Evolutionary conservation across 1,140 invertebrate species (phyloP).

Genomic region (Drosophila seguyi): DNA sequence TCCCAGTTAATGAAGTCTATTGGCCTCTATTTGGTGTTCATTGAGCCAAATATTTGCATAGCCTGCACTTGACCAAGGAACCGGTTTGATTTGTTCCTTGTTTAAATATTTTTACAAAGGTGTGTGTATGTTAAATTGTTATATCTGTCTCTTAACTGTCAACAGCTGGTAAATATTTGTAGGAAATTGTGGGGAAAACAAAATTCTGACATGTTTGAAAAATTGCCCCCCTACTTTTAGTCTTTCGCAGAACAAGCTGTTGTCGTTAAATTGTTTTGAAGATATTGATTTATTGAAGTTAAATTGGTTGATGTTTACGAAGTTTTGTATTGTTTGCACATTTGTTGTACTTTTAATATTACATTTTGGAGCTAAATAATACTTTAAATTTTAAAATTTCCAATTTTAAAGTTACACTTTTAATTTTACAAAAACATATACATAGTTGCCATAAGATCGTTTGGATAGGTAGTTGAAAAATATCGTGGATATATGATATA

Average conservation of each 20-base stretch:
- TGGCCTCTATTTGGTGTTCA: conserved; percentile 27
- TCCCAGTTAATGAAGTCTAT: conserved; percentile 29
- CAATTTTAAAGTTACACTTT: too few relatives aligned
- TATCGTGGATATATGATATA: too few relatives aligned
- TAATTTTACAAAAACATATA: too few relatives aligned
- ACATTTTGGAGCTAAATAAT: not conserved
- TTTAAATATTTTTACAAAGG: conserved; percentile 20
- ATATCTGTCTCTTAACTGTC: conserved; percentile 8
- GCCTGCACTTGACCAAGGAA: conserved; percentile 40
- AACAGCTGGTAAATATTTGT: conserved; percentile 34
- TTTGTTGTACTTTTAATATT: too few relatives aligned
- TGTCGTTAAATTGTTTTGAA: conserved; percentile 9
- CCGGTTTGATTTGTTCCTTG: conserved; percentile 37
- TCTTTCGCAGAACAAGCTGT: not conserved
- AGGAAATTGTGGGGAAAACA: not conserved
- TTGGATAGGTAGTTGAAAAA: too few relatives aligned
- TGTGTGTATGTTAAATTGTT: not conserved
- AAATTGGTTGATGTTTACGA: too few relatives aligned
- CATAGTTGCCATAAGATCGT: too few relatives aligned
- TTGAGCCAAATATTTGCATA: conserved; percentile 38
- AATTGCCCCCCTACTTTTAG: not conserved
- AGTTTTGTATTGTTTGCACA: not conserved
- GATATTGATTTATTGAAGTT: conserved; percentile 4
- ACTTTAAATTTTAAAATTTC: not conserved
- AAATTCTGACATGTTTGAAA: conserved; percentile 15